Conservation (phyloP, 2,113 vertebrate genomes). For the Benthochromis sp. region DNA sequence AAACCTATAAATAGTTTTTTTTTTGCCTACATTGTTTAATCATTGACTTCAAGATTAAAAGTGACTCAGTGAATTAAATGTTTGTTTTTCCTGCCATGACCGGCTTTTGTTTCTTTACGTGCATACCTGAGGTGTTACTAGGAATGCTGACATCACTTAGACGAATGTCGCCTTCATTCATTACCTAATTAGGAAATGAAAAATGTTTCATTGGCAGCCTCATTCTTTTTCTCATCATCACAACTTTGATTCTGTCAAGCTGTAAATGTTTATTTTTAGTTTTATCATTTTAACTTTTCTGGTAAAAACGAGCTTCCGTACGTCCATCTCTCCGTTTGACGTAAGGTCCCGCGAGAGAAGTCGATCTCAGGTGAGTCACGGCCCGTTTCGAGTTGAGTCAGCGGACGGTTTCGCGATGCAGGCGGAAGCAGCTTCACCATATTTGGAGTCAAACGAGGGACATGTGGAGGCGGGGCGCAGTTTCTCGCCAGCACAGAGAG, state of each 20-base stretch:
- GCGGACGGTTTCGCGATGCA: too few species aligned
- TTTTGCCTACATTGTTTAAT: background rate
- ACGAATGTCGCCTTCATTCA: fast-evolving
- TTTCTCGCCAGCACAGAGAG: background rate
- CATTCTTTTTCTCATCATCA: background rate
- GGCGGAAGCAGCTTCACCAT: background rate
- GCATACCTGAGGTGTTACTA: background rate
- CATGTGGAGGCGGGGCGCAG: background rate
- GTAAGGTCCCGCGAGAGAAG: background rate
- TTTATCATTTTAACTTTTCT: too few species aligned
- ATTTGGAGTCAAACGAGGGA: background rate
- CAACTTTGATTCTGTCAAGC: background rate
- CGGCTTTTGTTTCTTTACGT: background rate
- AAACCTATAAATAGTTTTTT: background rate
- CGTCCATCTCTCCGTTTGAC: fast-evolving
- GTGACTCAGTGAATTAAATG: background rate
- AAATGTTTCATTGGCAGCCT: fast-evolving
- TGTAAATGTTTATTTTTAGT: background rate
- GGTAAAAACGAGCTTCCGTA: background rate
- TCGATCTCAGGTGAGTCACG: background rate
- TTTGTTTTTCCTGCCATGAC: background rate
- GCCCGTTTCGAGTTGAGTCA: background rate
- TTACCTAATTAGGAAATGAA: background rate
- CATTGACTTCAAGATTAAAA: background rate
- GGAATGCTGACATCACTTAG: background rate